Evolutionary conservation across 2,113 vertebrate genomes (phyloP).

Genomic region (Anguilla japonica): DNA sequence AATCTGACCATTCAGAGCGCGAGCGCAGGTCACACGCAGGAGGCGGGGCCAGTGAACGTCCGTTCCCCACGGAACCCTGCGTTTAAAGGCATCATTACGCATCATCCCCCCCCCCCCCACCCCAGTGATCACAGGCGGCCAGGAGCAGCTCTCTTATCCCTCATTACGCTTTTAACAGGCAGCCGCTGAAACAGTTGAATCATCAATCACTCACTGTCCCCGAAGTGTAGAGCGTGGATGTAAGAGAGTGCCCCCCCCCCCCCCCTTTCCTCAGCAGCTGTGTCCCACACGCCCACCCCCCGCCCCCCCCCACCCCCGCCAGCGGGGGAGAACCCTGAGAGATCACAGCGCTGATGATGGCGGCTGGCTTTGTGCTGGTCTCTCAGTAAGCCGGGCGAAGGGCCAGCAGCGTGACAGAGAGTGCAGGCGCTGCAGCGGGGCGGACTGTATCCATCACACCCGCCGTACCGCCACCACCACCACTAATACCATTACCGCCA

Average conservation of each 20-base stretch:
- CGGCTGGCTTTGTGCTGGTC: neutral
- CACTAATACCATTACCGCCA: too few species aligned
- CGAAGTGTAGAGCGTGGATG: neutral
- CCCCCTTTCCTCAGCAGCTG: neutral
- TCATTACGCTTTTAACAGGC: neutral
- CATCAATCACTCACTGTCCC: neutral
- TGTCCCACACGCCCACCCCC: neutral
- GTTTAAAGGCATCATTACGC: neutral
- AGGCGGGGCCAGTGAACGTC: neutral
- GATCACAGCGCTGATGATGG: neutral
- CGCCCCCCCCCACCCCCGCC: too few species aligned
- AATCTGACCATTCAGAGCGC: neutral
- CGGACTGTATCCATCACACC: slow-evolving; percentile 35
- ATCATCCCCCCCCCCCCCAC: neutral
- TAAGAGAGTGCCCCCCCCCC: neutral
- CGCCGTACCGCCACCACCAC: neutral
- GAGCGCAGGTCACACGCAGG: neutral
- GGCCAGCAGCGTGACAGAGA: neutral
- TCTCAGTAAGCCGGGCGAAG: neutral
- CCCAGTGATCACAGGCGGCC: neutral
- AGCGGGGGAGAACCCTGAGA: neutral
- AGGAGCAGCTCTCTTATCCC: neutral
- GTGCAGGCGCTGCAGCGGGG: slow-evolving; percentile 5
- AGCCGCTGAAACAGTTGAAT: neutral
- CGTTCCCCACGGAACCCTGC: neutral